Evolutionary conservation across 2,888 invertebrate genomes (phyloP).

Genomic region (Phyllotreta cruciferae): DNA sequence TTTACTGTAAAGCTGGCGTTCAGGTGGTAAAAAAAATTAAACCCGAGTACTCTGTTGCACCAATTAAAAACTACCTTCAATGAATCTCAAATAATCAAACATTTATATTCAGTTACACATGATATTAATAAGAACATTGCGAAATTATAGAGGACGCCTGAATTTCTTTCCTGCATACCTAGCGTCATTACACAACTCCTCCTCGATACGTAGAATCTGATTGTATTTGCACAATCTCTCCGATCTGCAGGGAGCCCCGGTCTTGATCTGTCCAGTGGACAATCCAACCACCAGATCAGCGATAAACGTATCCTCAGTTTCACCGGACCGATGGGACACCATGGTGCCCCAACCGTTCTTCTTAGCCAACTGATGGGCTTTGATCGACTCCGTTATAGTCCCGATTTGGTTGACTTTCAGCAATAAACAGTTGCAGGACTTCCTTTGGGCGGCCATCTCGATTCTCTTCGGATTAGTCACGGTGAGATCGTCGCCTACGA

Average conservation of each 20-base stretch:
- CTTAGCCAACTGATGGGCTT: slow-evolving; percentile 89
- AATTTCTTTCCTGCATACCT: slow-evolving; percentile 96
- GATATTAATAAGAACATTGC: neutral
- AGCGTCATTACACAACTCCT: slow-evolving; percentile 90
- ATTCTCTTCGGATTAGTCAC: slow-evolving; percentile 96
- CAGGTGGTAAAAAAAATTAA: no score
- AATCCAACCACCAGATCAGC: slow-evolving; percentile 99
- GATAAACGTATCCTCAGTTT: slow-evolving; percentile 99
- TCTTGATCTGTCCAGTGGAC: slow-evolving; percentile 99
- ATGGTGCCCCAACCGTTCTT: slow-evolving; percentile 97
- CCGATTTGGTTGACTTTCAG: slow-evolving; percentile 97
- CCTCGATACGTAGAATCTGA: slow-evolving; percentile 97
- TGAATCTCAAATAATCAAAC: neutral
- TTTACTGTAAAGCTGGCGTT: no score
- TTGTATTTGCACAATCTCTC: slow-evolving; percentile 99
- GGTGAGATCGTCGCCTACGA: slow-evolving; percentile 95
- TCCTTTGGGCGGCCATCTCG: slow-evolving; percentile 92
- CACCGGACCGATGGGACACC: slow-evolving; percentile 98
- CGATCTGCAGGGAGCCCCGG: slow-evolving; percentile 98
- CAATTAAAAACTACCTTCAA: neutral
- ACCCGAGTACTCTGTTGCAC: no score
- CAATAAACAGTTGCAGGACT: slow-evolving; percentile 96
- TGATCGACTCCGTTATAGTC: slow-evolving; percentile 96
- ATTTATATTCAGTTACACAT: neutral
- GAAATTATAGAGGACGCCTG: slow-evolving; percentile 73